Evolutionary conservation across 2,888 invertebrate species (phyloP).

Genomic region (Erannis defoliaria): DNA sequence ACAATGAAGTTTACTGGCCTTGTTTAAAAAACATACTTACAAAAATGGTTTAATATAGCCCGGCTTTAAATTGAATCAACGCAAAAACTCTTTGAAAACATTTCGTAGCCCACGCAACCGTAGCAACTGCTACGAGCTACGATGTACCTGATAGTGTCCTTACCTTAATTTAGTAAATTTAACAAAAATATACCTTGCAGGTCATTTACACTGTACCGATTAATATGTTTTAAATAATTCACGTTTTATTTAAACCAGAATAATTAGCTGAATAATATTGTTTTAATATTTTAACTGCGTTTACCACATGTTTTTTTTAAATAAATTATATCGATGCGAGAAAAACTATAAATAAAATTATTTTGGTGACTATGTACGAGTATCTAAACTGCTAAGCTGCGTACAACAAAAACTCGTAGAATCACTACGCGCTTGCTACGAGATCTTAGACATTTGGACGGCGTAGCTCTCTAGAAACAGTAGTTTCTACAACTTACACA

Average conservation of each 20-base stretch:
- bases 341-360: background rate
- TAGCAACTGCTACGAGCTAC: constrained; percentile 3
- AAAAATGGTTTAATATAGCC: background rate
- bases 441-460: constrained; percentile 6
- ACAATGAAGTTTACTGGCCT: no score
- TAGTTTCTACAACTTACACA: background rate
- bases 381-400: constrained; percentile 31
- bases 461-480: constrained; percentile 5
- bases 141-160: background rate
- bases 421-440: constrained; percentile 46
- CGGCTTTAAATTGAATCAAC: background rate
- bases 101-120: background rate
- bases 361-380: background rate
- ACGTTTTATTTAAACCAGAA: constrained; percentile 5
- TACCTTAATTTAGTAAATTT: background rate
- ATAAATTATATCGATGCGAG: no score
- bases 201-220: background rate
- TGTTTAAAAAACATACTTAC: no score
- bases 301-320: background rate
- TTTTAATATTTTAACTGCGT: background rate
- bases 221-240: background rate
- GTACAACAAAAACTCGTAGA: constrained; percentile 31
- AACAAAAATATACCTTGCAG: background rate
- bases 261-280: background rate
- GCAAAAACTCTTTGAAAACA: background rate